phyloP scores from a whole-genome alignment of 2,888 invertebrate species.

The Mythimna vitellina region DNA sequence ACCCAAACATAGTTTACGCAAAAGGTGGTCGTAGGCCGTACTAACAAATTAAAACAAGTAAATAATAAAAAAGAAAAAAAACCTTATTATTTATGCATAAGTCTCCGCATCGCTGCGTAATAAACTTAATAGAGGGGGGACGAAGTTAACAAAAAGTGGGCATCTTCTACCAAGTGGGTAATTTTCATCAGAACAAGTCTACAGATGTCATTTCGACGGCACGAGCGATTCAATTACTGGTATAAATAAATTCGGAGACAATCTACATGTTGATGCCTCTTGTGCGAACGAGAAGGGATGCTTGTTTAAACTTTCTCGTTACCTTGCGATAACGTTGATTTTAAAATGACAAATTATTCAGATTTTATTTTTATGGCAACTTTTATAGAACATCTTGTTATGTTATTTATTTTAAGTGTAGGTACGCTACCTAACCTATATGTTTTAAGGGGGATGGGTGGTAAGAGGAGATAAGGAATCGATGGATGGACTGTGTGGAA shows the following conservation, averaged over 20 bases:
- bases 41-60: neutral
- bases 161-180: conserved; percentile 65
- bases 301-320: conserved; percentile 79
- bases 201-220: conserved; percentile 80
- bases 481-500: no score
- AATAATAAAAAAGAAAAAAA: conserved; percentile 9
- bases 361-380: conserved; percentile 41
- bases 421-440: neutral
- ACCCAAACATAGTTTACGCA: no score
- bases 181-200: conserved; percentile 84
- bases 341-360: conserved; percentile 59
- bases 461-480: no score
- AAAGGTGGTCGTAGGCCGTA: no score
- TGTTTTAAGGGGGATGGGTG: neutral
- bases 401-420: conserved; percentile 9
- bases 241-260: conserved; percentile 82
- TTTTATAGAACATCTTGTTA: conserved; percentile 20
- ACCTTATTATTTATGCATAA: conserved; percentile 49
- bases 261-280: conserved; percentile 86
- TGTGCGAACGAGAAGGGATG: conserved; percentile 66
- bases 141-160: conserved; percentile 57
- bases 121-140: conserved; percentile 58
- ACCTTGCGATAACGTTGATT: conserved; percentile 41
- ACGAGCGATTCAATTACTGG: conserved; percentile 86
- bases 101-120: conserved; percentile 49